Conservation (phyloP, 2,888 invertebrate genomes). For the Protodeltote pygarga region DNA sequence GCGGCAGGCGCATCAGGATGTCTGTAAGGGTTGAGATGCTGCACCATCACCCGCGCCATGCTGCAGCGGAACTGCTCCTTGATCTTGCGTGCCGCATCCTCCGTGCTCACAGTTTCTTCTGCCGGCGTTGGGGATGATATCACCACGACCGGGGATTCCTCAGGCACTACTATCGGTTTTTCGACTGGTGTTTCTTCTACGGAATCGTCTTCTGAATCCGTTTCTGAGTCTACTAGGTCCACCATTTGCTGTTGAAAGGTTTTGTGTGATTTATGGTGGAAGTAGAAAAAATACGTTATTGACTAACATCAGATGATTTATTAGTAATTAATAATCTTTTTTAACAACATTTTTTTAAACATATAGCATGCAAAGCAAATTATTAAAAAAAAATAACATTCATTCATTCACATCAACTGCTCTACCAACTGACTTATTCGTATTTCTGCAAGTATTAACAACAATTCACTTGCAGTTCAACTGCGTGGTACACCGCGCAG, state of each 20-base stretch:
- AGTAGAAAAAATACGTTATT: no score
- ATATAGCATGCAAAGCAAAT: no score
- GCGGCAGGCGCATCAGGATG: constrained; percentile 94
- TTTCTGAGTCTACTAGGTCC: constrained; percentile 77
- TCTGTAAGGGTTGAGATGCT: constrained; percentile 95
- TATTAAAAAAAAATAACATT: not conserved
- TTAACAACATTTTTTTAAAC: no score
- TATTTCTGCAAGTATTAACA: no score
- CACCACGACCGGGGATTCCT: constrained; percentile 26
- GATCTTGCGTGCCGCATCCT: constrained; percentile 88
- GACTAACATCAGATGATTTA: not conserved
- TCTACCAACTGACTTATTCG: no score
- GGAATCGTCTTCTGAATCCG: constrained; percentile 55
- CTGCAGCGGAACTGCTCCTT: constrained; percentile 94
- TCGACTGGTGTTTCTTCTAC: constrained; percentile 37
- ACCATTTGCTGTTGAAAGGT: constrained; percentile 63
- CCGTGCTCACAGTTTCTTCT: constrained; percentile 14
- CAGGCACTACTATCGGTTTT: constrained; percentile 19
- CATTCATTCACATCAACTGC: no score
- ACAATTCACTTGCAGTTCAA: no score
- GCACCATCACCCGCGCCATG: constrained; percentile 94
- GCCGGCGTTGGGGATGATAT: constrained; percentile 18
- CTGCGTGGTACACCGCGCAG: no score
- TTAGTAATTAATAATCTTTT: not conserved
- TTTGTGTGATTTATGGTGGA: not conserved